phyloP scores from a whole-genome alignment of 2,888 invertebrate species.

The Cheilosia soror region DNA sequence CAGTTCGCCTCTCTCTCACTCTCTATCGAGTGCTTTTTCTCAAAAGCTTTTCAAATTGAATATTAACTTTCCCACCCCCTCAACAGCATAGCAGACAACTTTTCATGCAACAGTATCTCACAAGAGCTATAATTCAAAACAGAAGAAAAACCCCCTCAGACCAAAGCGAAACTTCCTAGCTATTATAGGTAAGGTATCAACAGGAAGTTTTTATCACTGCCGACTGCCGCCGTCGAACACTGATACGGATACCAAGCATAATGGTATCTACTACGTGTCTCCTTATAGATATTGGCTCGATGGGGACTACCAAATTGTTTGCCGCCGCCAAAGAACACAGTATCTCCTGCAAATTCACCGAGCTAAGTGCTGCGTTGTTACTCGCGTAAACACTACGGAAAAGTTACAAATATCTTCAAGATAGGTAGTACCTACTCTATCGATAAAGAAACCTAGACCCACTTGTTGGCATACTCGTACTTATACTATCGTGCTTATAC shows the following conservation, averaged over 20 bases:
- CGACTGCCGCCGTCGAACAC: not conserved
- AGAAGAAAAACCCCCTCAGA: slow-evolving; percentile 10
- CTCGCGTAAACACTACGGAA: not conserved
- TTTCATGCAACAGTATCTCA: too few relatives aligned
- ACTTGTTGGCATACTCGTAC: too few relatives aligned
- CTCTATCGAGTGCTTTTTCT: too few relatives aligned
- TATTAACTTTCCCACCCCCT: too few relatives aligned
- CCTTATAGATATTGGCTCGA: slow-evolving; percentile 1
- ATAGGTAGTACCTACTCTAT: slow-evolving; percentile 1
- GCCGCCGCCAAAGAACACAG: slow-evolving; percentile 53
- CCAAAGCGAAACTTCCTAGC: not conserved
- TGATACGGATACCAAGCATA: slow-evolving; percentile 9
- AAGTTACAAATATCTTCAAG: slow-evolving; percentile 16
- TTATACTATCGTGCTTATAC: not conserved
- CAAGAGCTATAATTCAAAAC: not conserved
- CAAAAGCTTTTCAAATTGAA: too few relatives aligned
- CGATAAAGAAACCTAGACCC: too few relatives aligned
- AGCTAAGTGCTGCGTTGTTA: slow-evolving; percentile 44
- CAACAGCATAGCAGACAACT: too few relatives aligned
- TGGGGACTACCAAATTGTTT: slow-evolving; percentile 22
- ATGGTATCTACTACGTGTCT: slow-evolving; percentile 8
- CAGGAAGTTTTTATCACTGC: not conserved
- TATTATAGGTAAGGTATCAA: slow-evolving; percentile 10
- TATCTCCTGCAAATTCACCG: slow-evolving; percentile 51
- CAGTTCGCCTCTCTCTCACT: too few relatives aligned